A percentile compares a stretch with the other conserved stretches of the same genome.
phyloP scores from a whole-genome alignment of 2,797 vertebrate species.

The Coregonus ussuriensis region DNA sequence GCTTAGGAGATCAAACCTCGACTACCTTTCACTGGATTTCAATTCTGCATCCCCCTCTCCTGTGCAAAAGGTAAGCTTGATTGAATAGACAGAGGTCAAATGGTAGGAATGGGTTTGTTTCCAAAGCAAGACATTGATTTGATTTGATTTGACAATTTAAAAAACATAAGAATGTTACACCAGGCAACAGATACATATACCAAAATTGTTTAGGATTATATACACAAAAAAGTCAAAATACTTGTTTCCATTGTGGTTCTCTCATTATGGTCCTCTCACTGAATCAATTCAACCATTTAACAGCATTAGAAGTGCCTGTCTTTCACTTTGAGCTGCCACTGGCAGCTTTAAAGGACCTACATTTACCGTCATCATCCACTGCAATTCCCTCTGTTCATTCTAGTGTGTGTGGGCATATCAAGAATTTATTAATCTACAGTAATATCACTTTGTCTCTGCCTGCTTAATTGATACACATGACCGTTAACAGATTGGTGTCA shows the following conservation, averaged over 20 bases:
- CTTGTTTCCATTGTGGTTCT: too few relatives aligned
- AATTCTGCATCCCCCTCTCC: constrained; percentile 90
- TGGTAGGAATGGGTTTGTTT: not conserved
- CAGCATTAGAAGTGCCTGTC: not conserved
- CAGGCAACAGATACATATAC: too few relatives aligned
- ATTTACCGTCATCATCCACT: not conserved
- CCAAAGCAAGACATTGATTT: not conserved
- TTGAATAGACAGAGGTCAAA: not conserved
- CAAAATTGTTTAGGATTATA: too few relatives aligned
- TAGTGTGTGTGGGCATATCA: not conserved
- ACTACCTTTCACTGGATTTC: constrained; percentile 96
- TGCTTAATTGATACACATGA: not conserved
- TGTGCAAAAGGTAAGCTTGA: constrained; percentile 85
- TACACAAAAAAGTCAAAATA: too few relatives aligned
- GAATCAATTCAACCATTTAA: not conserved
- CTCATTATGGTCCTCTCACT: not conserved
- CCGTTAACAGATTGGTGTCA: not conserved
- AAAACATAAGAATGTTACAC: too few relatives aligned
- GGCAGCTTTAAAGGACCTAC: not conserved
- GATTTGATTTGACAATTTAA: not conserved
- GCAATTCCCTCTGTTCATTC: not conserved
- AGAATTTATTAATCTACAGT: too few relatives aligned
- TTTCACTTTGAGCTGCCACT: not conserved
- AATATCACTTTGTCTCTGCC: not conserved
- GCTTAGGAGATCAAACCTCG: constrained; percentile 84